Evolutionary conservation across 2,113 vertebrate genomes (phyloP).

Genomic region (Plotosus lineatus): DNA sequence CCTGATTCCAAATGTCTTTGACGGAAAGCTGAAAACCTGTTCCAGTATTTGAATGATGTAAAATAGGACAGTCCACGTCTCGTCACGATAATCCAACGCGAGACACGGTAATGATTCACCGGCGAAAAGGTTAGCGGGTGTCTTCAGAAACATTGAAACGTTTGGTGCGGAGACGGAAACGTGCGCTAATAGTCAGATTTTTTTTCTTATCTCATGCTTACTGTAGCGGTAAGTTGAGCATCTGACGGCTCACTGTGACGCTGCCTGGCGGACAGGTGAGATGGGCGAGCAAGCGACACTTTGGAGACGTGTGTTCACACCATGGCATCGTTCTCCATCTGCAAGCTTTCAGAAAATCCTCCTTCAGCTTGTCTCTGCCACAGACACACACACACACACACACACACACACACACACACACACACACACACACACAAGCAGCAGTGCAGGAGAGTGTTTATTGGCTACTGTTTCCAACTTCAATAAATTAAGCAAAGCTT

Average conservation of each 20-base stretch:
- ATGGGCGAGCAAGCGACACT: conserved; percentile 70
- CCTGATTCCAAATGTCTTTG: conserved; percentile 47
- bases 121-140: conserved; percentile 42
- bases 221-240: conserved; percentile 76
- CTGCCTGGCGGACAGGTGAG: conserved; percentile 77
- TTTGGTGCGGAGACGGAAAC: conserved; percentile 6
- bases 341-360: conserved; percentile 65
- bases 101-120: conserved; percentile 60
- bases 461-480: conserved; percentile 44
- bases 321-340: conserved; percentile 76
- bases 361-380: conserved; percentile 51
- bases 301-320: conserved; percentile 73
- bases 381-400: conserved; percentile 7
- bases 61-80: conserved; percentile 12
- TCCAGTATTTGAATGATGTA: neutral
- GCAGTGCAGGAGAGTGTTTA: conserved; percentile 33
- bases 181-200: conserved; percentile 48
- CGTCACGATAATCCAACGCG: conserved; percentile 17
- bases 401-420: conserved; percentile 27
- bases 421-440: conserved; percentile 20
- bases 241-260: conserved; percentile 74
- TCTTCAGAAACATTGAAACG: conserved; percentile 38
- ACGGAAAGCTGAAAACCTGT: conserved; percentile 46
- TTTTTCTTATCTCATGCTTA: conserved; percentile 69
- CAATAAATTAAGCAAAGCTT: conserved; percentile 28